phyloP scores from a whole-genome alignment of 2,797 vertebrate genomes.

The Urophycis tenuis region DNA sequence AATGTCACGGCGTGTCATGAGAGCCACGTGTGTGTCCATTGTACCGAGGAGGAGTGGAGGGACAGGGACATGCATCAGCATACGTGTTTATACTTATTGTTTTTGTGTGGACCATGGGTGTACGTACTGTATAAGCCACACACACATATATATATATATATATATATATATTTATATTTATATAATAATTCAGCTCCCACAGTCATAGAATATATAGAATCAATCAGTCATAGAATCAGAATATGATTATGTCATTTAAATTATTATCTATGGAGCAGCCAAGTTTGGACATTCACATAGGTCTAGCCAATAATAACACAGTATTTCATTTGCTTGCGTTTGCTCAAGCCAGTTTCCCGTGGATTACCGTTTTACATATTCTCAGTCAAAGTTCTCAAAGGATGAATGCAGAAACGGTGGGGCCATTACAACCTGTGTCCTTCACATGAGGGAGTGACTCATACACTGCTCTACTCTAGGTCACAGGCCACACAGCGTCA shows the following conservation, averaged over 20 bases:
- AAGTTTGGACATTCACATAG: neutral
- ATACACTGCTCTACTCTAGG: neutral
- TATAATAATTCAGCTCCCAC: neutral
- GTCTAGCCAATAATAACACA: neutral
- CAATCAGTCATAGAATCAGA: neutral
- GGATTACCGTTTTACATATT: neutral
- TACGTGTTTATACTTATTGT: too few relatives aligned
- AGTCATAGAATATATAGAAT: too few relatives aligned
- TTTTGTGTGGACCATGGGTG: too few relatives aligned
- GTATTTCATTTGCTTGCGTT: neutral
- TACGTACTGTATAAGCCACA: too few relatives aligned
- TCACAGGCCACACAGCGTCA: neutral
- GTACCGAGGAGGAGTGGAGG: too few relatives aligned
- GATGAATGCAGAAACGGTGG: constrained; percentile 58
- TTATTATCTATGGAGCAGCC: neutral
- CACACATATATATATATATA: too few relatives aligned
- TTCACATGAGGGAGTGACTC: neutral
- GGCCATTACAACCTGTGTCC: neutral
- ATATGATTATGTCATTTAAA: neutral
- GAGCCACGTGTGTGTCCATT: too few relatives aligned
- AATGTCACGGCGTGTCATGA: too few relatives aligned
- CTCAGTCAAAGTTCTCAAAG: constrained; percentile 21
- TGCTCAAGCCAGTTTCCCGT: neutral
- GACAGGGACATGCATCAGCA: too few relatives aligned
- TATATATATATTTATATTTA: too few relatives aligned